Evolutionary conservation across 1,140 invertebrate species (phyloP).

Genomic region (Patella vulgata): DNA sequence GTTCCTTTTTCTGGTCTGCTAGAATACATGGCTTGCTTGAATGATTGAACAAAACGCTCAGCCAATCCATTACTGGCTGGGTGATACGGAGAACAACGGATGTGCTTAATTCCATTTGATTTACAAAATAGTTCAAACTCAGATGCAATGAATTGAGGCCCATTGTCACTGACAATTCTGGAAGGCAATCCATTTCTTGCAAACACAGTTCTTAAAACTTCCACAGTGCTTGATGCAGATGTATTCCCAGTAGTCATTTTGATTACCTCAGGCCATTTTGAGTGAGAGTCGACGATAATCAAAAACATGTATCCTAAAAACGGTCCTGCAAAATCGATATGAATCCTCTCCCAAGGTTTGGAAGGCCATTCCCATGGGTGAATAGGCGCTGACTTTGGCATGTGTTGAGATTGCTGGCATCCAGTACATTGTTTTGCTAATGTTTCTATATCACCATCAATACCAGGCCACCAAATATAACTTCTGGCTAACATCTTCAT

Average conservation of each 20-base stretch:
- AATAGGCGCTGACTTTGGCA: slow-evolving; percentile 21
- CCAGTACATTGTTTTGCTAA: background rate
- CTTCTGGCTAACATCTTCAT: slow-evolving; percentile 19
- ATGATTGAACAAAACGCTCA: slow-evolving; percentile 31
- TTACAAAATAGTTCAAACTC: slow-evolving; percentile 55
- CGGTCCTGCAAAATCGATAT: slow-evolving; percentile 30
- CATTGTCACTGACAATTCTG: slow-evolving; percentile 58
- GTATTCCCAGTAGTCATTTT: slow-evolving; percentile 11
- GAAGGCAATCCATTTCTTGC: slow-evolving; percentile 41
- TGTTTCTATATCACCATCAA: slow-evolving; percentile 31
- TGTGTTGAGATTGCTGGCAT: slow-evolving; percentile 13
- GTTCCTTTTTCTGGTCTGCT: slow-evolving; percentile 6
- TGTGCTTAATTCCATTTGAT: slow-evolving; percentile 47
- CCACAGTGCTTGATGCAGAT: slow-evolving; percentile 24
- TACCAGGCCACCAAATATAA: slow-evolving; percentile 36
- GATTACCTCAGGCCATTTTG: slow-evolving; percentile 26
- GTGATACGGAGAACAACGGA: slow-evolving; percentile 46
- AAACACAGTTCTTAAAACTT: slow-evolving; percentile 19
- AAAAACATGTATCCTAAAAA: slow-evolving; percentile 15
- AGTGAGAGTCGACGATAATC: slow-evolving; percentile 18
- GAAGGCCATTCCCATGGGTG: slow-evolving; percentile 28
- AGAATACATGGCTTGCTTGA: slow-evolving; percentile 25
- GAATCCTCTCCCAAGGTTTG: slow-evolving; percentile 22
- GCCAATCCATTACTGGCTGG: slow-evolving; percentile 37
- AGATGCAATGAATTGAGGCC: slow-evolving; percentile 51